A percentile compares a stretch with the other conserved stretches of the same genome.
Conservation (phyloP, 2,113 vertebrate genomes). For the Corythaeola cristata region DNA sequence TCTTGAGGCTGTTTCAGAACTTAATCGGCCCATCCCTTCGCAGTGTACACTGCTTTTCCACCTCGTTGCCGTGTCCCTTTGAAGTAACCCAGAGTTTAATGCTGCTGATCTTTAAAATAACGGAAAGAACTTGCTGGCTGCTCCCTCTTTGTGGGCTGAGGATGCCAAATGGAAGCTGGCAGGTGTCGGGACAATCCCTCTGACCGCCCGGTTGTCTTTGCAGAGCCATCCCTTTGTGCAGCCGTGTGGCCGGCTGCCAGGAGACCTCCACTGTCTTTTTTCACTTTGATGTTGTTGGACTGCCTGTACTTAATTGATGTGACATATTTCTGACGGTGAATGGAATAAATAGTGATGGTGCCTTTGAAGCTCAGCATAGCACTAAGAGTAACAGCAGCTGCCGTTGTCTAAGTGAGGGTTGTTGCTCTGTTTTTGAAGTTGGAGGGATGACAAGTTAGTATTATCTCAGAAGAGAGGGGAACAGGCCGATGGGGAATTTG, state of each 20-base stretch:
- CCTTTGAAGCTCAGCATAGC: background rate
- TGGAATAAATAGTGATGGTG: background rate
- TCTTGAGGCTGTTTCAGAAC: background rate
- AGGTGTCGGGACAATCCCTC: background rate
- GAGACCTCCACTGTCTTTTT: background rate
- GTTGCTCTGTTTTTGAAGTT: background rate
- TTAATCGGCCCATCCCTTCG: background rate
- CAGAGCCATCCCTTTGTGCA: background rate
- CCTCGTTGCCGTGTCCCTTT: background rate
- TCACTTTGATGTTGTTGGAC: background rate
- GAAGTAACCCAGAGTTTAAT: background rate
- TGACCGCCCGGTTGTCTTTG: background rate
- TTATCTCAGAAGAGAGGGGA: background rate
- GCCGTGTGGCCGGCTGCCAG: background rate
- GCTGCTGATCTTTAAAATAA: background rate
- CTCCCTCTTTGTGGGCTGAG: background rate
- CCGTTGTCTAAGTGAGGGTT: background rate
- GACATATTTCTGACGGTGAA: background rate
- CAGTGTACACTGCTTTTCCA: conserved; percentile 13
- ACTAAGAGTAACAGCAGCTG: background rate
- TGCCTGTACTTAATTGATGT: background rate
- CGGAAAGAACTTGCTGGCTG: background rate
- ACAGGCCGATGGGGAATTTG: background rate
- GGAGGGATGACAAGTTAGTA: background rate
- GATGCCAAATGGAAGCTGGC: background rate